These are phyloP conservation scores for Egretta garzetta DNA, from an alignment of 2,113 vertebrate genomes.

Conservation along the genomic window DNA sequence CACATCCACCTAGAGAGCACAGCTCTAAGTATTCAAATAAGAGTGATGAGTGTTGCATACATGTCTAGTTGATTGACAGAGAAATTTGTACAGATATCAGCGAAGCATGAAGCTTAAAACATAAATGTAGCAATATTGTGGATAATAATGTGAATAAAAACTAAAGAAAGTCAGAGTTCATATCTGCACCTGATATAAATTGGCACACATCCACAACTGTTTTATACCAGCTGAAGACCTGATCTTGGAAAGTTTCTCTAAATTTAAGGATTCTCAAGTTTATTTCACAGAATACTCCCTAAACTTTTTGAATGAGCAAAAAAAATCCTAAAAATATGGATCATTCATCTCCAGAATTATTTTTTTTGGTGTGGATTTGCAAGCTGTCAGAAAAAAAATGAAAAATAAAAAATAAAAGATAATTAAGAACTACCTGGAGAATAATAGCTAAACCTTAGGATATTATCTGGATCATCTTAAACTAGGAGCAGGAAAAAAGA, in stretches of 20 bases:
- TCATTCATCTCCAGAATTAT: background rate
- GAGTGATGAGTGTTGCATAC: background rate
- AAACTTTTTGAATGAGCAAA: background rate
- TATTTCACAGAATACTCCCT: background rate
- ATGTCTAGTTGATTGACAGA: background rate
- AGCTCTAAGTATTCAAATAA: background rate
- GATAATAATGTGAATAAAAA: background rate
- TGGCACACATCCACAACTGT: background rate
- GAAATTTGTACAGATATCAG: background rate
- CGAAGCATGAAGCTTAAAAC: background rate
- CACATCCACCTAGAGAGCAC: background rate
- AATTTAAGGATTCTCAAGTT: background rate
- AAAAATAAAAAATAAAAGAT: background rate
- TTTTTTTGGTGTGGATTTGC: background rate
- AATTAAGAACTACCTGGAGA: background rate
- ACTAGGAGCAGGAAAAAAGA: background rate
- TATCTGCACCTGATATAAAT: background rate
- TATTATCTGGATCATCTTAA: background rate
- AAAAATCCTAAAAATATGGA: background rate
- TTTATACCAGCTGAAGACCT: background rate
- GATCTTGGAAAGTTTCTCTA: background rate
- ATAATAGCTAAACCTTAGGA: background rate
- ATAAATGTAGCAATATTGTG: background rate
- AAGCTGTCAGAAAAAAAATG: rapidly evolving
- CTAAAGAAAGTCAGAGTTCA: background rate